These are phyloP conservation scores for Otolemur crassicaudatus DNA, from an alignment of 2,797 vertebrate genomes.

Conservation along the genomic window DNA sequence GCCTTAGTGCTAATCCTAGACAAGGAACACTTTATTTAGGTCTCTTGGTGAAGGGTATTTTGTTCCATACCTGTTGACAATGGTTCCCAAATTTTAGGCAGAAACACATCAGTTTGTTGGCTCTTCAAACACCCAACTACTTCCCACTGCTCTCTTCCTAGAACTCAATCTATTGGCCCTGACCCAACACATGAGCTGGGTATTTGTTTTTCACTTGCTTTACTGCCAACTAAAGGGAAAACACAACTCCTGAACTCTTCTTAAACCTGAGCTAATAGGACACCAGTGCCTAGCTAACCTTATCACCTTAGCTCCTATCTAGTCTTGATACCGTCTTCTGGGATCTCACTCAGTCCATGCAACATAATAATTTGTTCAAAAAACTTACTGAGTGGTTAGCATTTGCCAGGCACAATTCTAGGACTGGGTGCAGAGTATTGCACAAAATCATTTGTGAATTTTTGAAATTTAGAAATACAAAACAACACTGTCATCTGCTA, in stretches of 20 bases:
- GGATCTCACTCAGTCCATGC: not conserved
- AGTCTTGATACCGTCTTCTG: not conserved
- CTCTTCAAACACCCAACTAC: not conserved
- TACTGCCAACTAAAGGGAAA: not conserved
- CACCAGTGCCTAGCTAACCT: not conserved
- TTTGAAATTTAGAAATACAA: conserved; percentile 62
- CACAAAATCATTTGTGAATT: conserved; percentile 37
- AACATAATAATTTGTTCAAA: conserved; percentile 41
- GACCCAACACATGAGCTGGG: not conserved
- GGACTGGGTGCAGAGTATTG: not conserved
- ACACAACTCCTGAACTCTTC: not conserved
- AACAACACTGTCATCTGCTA: conserved; percentile 1
- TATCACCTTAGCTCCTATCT: not conserved
- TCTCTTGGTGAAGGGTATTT: not conserved
- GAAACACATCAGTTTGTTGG: not conserved
- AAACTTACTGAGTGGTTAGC: not conserved
- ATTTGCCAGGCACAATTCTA: conserved; percentile 36
- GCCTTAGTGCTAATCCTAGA: not conserved
- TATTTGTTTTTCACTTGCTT: conserved; percentile 17
- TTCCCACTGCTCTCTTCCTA: not conserved
- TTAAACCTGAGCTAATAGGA: not conserved
- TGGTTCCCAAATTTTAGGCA: not conserved
- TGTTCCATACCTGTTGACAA: not conserved
- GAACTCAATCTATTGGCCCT: not conserved
- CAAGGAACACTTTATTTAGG: not conserved